Conservation (phyloP, 2,888 invertebrate species). For the Pachymerium ferrugineum region DNA sequence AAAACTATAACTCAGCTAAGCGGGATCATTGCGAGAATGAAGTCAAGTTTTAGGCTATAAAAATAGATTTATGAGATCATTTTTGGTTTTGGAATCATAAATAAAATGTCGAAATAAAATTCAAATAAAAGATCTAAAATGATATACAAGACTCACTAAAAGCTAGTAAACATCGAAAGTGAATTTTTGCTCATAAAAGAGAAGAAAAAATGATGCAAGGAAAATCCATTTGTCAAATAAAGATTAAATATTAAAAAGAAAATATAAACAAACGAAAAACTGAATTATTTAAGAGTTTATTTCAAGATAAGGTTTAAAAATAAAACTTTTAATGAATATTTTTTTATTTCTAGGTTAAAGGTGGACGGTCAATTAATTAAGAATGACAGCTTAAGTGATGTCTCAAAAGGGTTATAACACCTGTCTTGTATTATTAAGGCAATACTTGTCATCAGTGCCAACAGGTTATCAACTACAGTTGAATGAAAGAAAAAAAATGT, state of each 20-base stretch:
- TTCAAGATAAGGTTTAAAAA: not conserved
- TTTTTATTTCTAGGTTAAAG: not conserved
- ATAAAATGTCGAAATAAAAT: constrained; percentile 8
- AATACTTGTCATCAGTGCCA: not conserved
- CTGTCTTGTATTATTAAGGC: constrained; percentile 6
- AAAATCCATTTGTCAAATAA: not conserved
- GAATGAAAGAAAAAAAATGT: not conserved
- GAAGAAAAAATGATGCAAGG: not conserved
- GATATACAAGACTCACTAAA: not conserved
- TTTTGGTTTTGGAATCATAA: not conserved
- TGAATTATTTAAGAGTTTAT: too few species aligned
- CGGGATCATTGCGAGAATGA: not conserved
- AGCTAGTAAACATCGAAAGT: not conserved
- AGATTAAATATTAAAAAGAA: too few species aligned
- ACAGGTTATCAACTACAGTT: not conserved
- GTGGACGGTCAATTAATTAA: not conserved
- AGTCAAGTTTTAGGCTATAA: not conserved
- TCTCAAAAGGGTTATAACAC: constrained; percentile 13
- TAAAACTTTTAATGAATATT: not conserved
- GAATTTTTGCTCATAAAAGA: too few species aligned
- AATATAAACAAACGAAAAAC: too few species aligned
- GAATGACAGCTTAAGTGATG: constrained; percentile 9
- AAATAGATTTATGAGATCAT: constrained; percentile 6
- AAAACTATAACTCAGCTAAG: too few species aligned
- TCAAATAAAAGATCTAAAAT: not conserved